Base-by-base conservation (phyloP, 37 sponge, comb jelly and placozoan genomes). In the Lycopodina hypogea region DNA sequence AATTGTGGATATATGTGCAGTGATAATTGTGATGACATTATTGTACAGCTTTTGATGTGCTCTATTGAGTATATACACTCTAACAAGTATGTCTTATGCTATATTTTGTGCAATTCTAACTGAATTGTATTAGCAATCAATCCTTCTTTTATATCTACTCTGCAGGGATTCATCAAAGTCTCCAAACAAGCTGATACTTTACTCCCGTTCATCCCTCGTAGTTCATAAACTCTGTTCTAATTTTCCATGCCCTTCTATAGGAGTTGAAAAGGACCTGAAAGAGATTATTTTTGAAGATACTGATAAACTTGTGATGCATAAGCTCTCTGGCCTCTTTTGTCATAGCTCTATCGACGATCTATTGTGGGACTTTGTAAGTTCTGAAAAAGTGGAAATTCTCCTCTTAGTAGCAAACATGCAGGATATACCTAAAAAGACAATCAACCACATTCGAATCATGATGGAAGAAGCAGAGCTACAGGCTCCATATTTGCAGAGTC, bases 181-280 rank as follows among this genome's bases (percentile, higher is more conserved):
- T 74, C 68, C 89, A 34, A 93, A 79, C 15, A 95, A 95, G 74
- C 23, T 92, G 18, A 48, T 95, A 24, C 92, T 90, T 42, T 95
- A 78, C 82, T 92, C 96, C 23, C 93, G 92, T 12, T 89, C 93
- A 24, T 88, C 88, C 56, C 83, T 83, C 37, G 58, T 80, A 62
- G 87, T 92, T 52, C 87, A 92, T 65, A 78, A 75, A 28, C 83
- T 92, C 26, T 93, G 93, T 28, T 36, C 88, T 33, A 30, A 65
- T 48, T 90, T 68, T 68, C 84, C 89, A 7, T 42, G 71, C 32
- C 19, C 59, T 32, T 34, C 30, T 17, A 22, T 61, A 51, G 79
- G 55, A 23, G n/a, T 29, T 8, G 63, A 72, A 61, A 30, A 50
- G 38, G 33, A 19, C 3, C 65, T 18, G 24, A 9, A 57, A 38